These are phyloP conservation scores for Schlechtendalia chinensis DNA, from an alignment of 1,140 invertebrate species.

Conservation along the genomic window DNA sequence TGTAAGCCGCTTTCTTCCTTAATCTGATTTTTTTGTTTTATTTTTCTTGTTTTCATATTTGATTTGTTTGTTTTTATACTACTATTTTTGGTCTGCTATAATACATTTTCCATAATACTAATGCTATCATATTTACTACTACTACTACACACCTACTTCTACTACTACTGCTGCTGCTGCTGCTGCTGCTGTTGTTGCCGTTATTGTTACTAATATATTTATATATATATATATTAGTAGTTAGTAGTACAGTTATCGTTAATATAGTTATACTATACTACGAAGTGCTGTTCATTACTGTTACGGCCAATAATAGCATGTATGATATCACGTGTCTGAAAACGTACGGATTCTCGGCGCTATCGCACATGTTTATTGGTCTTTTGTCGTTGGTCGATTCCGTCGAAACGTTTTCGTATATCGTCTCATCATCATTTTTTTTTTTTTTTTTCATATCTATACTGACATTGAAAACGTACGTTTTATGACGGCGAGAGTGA, in stretches of 20 bases:
- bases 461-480: no score
- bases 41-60: constrained; percentile 50
- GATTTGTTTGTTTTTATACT: constrained; percentile 41
- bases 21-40: constrained; percentile 51
- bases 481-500: background rate
- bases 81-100: constrained; percentile 31
- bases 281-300: no score
- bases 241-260: no score
- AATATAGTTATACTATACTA: no score
- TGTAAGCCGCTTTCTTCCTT: constrained; percentile 78
- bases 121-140: background rate
- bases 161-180: constrained; percentile 7
- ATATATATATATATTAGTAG: no score
- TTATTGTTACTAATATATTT: background rate
- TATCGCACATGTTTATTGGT: no score
- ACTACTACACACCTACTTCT: background rate
- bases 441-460: no score
- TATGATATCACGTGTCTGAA: no score
- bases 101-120: constrained; percentile 37
- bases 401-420: background rate
- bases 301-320: no score
- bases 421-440: no score
- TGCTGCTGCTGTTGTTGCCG: background rate
- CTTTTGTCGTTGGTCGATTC: background rate
- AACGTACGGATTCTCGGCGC: background rate